Base-by-base conservation (phyloP, 35 echinoderm and acorn worm species). In the Ophioderma brevispina region DNA sequence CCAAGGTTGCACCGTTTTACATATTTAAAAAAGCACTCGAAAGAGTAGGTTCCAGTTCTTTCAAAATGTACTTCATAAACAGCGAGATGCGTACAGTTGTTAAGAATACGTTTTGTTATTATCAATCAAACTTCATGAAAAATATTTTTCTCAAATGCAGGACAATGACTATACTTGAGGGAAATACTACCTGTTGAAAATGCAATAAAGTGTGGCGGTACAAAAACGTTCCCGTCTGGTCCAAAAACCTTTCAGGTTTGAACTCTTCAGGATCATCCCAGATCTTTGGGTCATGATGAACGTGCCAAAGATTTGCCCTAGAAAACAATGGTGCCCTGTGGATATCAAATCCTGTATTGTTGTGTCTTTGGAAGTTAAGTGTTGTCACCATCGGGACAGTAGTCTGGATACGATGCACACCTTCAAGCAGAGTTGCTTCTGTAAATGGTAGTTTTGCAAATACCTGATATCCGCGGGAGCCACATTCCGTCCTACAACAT, bases 181-280 rank as follows among this genome's bases (percentile, higher is more conserved):
- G n/a, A n/a, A n/a, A n/a, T n/a, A n/a, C 90, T 63, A 90, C 92
- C 92, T n/a, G 56, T 91, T 15, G 86, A 39, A 35, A 94, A 94
- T 6, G 92, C 87, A 75, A 90, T 85, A 33, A 89, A 89, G 37
- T 94, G 79, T 14, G 38, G 8, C 23, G 35, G 35, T 33, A 49
- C 36, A 25, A 79, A 13, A 1, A 84, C 81, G 4, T 32, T 75
- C 0, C 80, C 80, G 46, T 84, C 36, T n/a, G 36, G 37, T 91
- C 80, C 19, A 91, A 33, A 39, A 91, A 91, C 43, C 89, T 30
- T 32, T 84, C 80, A 17, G 89, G 89, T 21, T 39, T 37, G 34
- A 91, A 91, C 1, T 75, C 80, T 0, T 91, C 40, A 0, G 89
- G 89, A 17, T 91, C 89, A 78, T 83, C 36, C 80, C 80, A 91